phyloP scores from a whole-genome alignment of 2,797 vertebrate genomes.

The Capromys pilorides region DNA sequence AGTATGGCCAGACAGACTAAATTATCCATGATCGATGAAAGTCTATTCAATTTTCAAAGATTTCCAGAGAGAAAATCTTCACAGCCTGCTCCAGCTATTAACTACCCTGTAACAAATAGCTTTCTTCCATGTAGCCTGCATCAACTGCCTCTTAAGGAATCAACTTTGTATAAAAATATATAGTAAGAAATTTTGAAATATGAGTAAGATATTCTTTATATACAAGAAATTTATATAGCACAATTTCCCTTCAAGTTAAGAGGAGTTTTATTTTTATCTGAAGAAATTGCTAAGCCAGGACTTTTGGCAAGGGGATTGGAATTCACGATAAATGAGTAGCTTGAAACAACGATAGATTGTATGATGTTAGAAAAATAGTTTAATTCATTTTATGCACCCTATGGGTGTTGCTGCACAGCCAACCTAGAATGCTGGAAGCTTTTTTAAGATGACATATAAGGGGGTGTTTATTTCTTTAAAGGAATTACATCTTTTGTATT shows the following conservation, averaged over 20 bases:
- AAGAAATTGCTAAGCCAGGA: slow-evolving; percentile 68
- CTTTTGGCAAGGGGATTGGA: slow-evolving; percentile 69
- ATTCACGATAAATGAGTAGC: slow-evolving; percentile 70
- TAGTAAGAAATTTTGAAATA: slow-evolving; percentile 62
- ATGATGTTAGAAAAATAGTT: slow-evolving; percentile 64
- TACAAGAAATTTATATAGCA: slow-evolving; percentile 69
- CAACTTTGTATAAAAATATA: slow-evolving; percentile 66
- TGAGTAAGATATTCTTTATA: slow-evolving; percentile 66
- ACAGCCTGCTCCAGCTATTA: slow-evolving; percentile 56
- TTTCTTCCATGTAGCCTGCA: slow-evolving; percentile 50
- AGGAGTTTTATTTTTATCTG: slow-evolving; percentile 75
- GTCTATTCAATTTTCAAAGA: slow-evolving; percentile 47
- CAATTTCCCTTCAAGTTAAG: slow-evolving; percentile 65
- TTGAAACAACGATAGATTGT: slow-evolving; percentile 55
- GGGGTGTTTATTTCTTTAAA: slow-evolving; percentile 62
- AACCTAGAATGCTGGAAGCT: slow-evolving; percentile 35
- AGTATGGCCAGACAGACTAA: background rate
- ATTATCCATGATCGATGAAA: slow-evolving; percentile 39
- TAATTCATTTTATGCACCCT: slow-evolving; percentile 42
- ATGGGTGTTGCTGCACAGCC: slow-evolving; percentile 24
- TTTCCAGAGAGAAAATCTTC: slow-evolving; percentile 63
- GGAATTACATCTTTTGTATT: slow-evolving; percentile 27
- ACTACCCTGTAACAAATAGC: slow-evolving; percentile 48
- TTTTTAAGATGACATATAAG: slow-evolving; percentile 43
- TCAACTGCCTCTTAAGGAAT: slow-evolving; percentile 62